These are phyloP conservation scores for Drosophila baimaii DNA, from an alignment of 1,140 invertebrate genomes.

Conservation along the genomic window DNA sequence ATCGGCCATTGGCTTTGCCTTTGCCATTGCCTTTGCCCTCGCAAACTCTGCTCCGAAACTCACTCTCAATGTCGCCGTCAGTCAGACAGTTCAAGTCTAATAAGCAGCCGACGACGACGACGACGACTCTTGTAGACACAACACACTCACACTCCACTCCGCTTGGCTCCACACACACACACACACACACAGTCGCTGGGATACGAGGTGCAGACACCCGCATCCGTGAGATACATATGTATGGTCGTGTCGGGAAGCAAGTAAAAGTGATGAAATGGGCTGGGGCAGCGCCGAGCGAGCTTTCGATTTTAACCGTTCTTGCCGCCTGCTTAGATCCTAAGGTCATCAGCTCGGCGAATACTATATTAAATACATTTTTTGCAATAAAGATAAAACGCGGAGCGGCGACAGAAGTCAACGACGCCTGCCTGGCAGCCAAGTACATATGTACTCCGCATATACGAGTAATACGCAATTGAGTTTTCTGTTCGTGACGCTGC, in stretches of 20 bases:
- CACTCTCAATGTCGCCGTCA: conserved; percentile 67
- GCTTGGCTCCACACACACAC: conserved; percentile 30
- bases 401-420: conserved; percentile 54
- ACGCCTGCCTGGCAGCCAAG: conserved; percentile 30
- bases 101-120: conserved; percentile 42
- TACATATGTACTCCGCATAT: conserved; percentile 42
- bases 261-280: conserved; percentile 63
- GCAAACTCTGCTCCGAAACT: conserved; percentile 58
- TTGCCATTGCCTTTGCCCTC: conserved; percentile 71
- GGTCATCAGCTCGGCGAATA: conserved; percentile 49
- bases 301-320: conserved; percentile 63
- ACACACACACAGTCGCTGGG: not conserved
- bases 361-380: conserved; percentile 45
- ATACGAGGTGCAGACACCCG: conserved; percentile 50
- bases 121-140: conserved; percentile 57
- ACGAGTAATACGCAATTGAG: conserved; percentile 63
- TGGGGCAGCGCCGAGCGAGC: conserved; percentile 29
- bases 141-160: conserved; percentile 27
- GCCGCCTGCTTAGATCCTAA: conserved; percentile 55
- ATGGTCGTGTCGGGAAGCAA: conserved; percentile 37
- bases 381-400: conserved; percentile 54
- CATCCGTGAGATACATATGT: conserved; percentile 46
- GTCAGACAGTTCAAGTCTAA: conserved; percentile 62
- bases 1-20: conserved; percentile 68
- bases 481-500: conserved; percentile 54